These are phyloP conservation scores for Mesoligia furuncula DNA, from an alignment of 2,888 invertebrate genomes.

Conservation along the genomic window DNA sequence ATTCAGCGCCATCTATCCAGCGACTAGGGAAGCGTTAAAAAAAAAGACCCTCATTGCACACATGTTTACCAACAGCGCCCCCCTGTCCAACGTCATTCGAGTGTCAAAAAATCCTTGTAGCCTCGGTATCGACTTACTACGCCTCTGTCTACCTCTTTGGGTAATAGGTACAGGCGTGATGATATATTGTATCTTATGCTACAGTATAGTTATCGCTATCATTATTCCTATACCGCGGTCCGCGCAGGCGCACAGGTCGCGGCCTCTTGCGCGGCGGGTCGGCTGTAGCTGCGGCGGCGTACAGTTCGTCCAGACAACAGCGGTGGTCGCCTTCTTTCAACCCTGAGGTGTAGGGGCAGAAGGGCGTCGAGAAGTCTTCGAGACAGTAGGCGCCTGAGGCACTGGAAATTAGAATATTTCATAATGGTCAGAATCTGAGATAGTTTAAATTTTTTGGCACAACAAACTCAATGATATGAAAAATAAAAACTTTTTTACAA, in stretches of 20 bases:
- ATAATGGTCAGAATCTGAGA: not conserved
- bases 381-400: conserved; percentile 93
- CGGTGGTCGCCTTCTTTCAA: conserved; percentile 92
- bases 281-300: conserved; percentile 81
- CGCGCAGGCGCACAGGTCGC: conserved; percentile 76
- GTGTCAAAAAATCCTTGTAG: not conserved
- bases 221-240: conserved; percentile 70
- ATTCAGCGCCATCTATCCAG: too few relatives aligned
- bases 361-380: conserved; percentile 92
- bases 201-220: conserved; percentile 49
- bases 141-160: not conserved
- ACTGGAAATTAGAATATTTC: conserved; percentile 75
- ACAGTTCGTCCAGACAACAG: conserved; percentile 91
- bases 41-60: too few relatives aligned
- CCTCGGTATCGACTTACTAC: not conserved
- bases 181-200: not conserved
- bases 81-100: not conserved
- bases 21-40: too few relatives aligned
- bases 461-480: not conserved
- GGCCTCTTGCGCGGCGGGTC: conserved; percentile 78
- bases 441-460: not conserved
- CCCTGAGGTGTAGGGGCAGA: conserved; percentile 92
- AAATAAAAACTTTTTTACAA: too few relatives aligned
- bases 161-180: not conserved
- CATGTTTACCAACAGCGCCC: not conserved